A percentile compares a stretch with the other conserved stretches of the same genome.
phyloP scores from a whole-genome alignment of 2,113 vertebrate species.

The Loxodonta africana region DNA sequence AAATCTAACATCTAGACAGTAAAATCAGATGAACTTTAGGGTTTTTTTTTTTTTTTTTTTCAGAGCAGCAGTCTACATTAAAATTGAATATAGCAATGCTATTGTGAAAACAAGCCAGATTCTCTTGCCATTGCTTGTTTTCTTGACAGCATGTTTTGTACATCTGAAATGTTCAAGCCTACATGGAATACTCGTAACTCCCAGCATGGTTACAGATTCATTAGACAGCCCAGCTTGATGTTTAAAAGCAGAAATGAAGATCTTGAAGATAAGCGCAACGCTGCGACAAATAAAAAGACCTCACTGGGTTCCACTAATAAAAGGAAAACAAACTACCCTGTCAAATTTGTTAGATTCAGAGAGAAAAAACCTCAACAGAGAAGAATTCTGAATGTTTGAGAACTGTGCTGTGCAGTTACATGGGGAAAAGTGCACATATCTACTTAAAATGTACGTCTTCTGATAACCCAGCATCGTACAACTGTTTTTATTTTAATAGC shows the following conservation, averaged over 20 bases:
- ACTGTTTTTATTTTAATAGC: slow-evolving; percentile 79
- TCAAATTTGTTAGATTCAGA: slow-evolving; percentile 87
- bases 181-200: slow-evolving; percentile 82
- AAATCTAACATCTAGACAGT: slow-evolving; percentile 84
- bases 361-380: slow-evolving; percentile 85
- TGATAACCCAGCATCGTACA: slow-evolving; percentile 76
- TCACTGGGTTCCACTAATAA: slow-evolving; percentile 88
- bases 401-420: slow-evolving; percentile 82
- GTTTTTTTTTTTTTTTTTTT: slow-evolving; percentile 85
- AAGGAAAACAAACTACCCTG: slow-evolving; percentile 90
- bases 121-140: slow-evolving; percentile 85
- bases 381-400: slow-evolving; percentile 83
- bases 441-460: slow-evolving; percentile 84
- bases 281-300: slow-evolving; percentile 86
- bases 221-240: slow-evolving; percentile 91
- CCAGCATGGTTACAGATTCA: slow-evolving; percentile 87
- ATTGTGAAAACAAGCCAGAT: slow-evolving; percentile 81
- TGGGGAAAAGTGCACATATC: slow-evolving; percentile 68
- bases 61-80: slow-evolving; percentile 89
- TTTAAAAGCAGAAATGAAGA: slow-evolving; percentile 87
- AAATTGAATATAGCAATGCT: slow-evolving; percentile 84
- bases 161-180: slow-evolving; percentile 83
- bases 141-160: slow-evolving; percentile 87
- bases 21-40: slow-evolving; percentile 85
- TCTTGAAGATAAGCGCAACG: slow-evolving; percentile 86